phyloP scores from a whole-genome alignment of 2,797 vertebrate species.

The Myripristis murdjan region DNA sequence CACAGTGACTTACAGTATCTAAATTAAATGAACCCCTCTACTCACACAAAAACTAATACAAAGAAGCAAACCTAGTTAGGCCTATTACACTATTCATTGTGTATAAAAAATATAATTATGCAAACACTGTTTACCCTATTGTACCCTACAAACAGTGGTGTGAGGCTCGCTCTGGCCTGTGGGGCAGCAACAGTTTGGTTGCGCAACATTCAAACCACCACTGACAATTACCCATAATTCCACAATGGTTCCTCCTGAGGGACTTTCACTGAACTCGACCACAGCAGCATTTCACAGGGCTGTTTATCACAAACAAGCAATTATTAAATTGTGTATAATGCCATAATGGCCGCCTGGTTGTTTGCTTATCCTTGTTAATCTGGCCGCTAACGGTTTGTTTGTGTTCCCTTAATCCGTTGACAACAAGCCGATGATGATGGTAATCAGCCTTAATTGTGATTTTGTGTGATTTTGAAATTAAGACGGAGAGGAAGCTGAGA shows the following conservation, averaged over 20 bases:
- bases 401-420: conserved; percentile 58
- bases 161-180: not conserved
- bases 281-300: conserved; percentile 6
- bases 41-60: conserved; percentile 44
- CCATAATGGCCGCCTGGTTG: conserved; percentile 51
- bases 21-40: conserved; percentile 69
- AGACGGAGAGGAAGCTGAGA: conserved; percentile 10
- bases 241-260: conserved; percentile 23
- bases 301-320: conserved; percentile 42
- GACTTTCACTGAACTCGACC: conserved; percentile 33
- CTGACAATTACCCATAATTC: conserved; percentile 38
- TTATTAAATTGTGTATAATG: conserved; percentile 57
- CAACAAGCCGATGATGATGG: conserved; percentile 55
- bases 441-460: conserved; percentile 69
- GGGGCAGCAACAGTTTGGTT: conserved; percentile 20
- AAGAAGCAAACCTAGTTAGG: conserved; percentile 41
- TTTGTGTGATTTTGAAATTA: conserved; percentile 65
- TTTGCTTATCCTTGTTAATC: conserved; percentile 67
- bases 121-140: not conserved
- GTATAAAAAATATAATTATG: conserved; percentile 50
- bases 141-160: not conserved
- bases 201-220: conserved; percentile 4
- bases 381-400: conserved; percentile 59
- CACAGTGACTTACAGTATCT: conserved; percentile 52
- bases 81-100: conserved; percentile 24